Percentiles rank a stretch among this genome's conserved stretches.
Evolutionary conservation across 2,113 vertebrate species (phyloP).

Genomic region (Forbesichthys agassizii): DNA sequence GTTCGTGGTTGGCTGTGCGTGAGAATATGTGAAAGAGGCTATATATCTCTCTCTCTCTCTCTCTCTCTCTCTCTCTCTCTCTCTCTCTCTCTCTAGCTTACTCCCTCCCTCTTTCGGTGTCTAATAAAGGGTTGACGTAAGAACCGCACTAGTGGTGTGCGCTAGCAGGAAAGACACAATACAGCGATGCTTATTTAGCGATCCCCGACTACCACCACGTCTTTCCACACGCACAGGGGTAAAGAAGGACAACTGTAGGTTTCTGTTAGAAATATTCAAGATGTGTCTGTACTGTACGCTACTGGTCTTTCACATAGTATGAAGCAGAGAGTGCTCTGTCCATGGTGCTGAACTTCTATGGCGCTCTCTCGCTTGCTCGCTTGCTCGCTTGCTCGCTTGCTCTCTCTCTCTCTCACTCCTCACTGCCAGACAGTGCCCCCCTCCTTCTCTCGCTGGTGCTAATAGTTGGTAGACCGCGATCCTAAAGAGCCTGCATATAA

Average conservation of each 20-base stretch:
- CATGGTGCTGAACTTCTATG: slow-evolving; percentile 64
- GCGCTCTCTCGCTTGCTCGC: slow-evolving; percentile 15
- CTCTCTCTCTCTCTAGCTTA: slow-evolving; percentile 21
- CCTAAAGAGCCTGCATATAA: no score
- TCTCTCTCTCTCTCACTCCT: slow-evolving; percentile 4
- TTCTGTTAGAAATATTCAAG: background rate
- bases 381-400: background rate
- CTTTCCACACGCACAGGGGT: no score
- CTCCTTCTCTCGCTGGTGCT: slow-evolving; percentile 47
- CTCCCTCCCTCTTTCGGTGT: background rate
- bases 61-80: slow-evolving; percentile 18
- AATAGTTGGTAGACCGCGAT: background rate
- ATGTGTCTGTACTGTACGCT: slow-evolving; percentile 15
- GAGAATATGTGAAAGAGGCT: no score
- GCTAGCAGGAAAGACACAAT: background rate
- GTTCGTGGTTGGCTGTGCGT: rapidly evolving
- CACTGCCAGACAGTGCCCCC: slow-evolving; percentile 50
- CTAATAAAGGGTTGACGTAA: slow-evolving; percentile 65
- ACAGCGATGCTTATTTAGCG: slow-evolving; percentile 27
- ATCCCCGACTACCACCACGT: background rate
- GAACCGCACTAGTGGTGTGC: slow-evolving; percentile 35
- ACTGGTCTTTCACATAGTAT: background rate
- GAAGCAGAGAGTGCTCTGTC: slow-evolving; percentile 50
- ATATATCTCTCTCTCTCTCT: background rate
- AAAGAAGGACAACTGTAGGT: no score